Evolutionary conservation across 2,888 invertebrate genomes (phyloP).

Genomic region (Chorisops tibialis): DNA sequence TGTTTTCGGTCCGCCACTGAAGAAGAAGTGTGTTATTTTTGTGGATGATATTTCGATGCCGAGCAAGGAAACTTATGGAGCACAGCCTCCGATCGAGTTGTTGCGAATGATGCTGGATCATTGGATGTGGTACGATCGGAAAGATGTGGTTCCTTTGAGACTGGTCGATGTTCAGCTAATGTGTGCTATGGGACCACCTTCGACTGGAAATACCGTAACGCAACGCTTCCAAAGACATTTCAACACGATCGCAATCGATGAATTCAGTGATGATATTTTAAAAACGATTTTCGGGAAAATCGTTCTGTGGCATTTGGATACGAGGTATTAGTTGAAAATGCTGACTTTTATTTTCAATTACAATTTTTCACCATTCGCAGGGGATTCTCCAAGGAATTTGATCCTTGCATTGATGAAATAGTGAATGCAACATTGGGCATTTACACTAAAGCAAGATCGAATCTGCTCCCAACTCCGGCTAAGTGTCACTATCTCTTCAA

Average conservation of each 20-base stretch:
- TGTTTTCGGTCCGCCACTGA: slow-evolving; percentile 88
- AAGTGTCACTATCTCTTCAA: slow-evolving; percentile 96
- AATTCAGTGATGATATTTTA: slow-evolving; percentile 82
- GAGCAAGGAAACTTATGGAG: slow-evolving; percentile 74
- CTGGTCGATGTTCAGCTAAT: slow-evolving; percentile 83
- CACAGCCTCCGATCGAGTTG: slow-evolving; percentile 92
- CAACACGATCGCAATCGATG: slow-evolving; percentile 79
- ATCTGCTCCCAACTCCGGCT: slow-evolving; percentile 84
- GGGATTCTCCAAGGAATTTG: slow-evolving; percentile 92
- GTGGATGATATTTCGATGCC: slow-evolving; percentile 98
- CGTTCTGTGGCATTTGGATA: slow-evolving; percentile 91
- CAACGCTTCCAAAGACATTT: slow-evolving; percentile 85
- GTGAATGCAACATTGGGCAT: slow-evolving; percentile 82
- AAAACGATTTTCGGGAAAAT: slow-evolving; percentile 84
- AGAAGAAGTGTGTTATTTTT: slow-evolving; percentile 84
- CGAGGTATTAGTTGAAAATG: slow-evolving; percentile 59
- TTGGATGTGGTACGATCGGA: slow-evolving; percentile 84
- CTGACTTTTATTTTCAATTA: neutral
- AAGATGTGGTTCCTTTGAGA: slow-evolving; percentile 72
- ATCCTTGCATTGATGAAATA: slow-evolving; percentile 85
- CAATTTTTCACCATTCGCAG: slow-evolving; percentile 53
- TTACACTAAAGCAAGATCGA: slow-evolving; percentile 77
- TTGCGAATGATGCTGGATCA: slow-evolving; percentile 88
- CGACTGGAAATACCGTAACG: slow-evolving; percentile 79
- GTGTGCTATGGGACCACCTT: slow-evolving; percentile 80